Percentiles rank a stretch among this genome's conserved stretches.
These are phyloP conservation scores for Clarias batrachus DNA, from an alignment of 2,113 vertebrate species.

Conservation along the genomic window DNA sequence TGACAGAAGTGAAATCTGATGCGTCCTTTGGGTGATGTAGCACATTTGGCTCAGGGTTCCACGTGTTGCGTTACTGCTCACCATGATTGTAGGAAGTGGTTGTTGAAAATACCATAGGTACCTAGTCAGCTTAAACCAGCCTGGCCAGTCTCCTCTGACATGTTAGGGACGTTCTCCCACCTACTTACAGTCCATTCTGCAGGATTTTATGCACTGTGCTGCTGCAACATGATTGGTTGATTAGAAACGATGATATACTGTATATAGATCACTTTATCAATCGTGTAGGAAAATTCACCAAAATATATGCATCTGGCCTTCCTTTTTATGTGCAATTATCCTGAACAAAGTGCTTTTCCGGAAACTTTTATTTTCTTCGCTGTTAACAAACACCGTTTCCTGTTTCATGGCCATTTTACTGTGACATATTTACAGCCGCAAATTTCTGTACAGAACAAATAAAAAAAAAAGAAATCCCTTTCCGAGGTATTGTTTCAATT, in stretches of 20 bases:
- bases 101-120: not conserved
- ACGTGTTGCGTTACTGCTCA: not conserved
- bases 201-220: not conserved
- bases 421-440: not conserved
- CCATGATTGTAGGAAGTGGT: not conserved
- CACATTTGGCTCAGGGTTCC: not conserved
- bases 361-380: not conserved
- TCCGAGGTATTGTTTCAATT: slow-evolving; percentile 38
- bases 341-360: not conserved
- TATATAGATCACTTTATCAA: not conserved
- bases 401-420: not conserved
- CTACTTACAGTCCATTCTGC: not conserved
- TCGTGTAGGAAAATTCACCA: not conserved
- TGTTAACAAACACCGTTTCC: not conserved
- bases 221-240: not conserved
- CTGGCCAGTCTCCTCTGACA: not conserved
- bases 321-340: slow-evolving; percentile 20
- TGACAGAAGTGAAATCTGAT: not conserved
- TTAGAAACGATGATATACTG: not conserved
- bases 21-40: not conserved
- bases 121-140: not conserved
- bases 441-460: not conserved
- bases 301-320: not conserved
- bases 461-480: not conserved
- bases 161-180: not conserved